Evolutionary conservation across 2,888 invertebrate genomes (phyloP).

Genomic region (Rotaria magnacalcarata): DNA sequence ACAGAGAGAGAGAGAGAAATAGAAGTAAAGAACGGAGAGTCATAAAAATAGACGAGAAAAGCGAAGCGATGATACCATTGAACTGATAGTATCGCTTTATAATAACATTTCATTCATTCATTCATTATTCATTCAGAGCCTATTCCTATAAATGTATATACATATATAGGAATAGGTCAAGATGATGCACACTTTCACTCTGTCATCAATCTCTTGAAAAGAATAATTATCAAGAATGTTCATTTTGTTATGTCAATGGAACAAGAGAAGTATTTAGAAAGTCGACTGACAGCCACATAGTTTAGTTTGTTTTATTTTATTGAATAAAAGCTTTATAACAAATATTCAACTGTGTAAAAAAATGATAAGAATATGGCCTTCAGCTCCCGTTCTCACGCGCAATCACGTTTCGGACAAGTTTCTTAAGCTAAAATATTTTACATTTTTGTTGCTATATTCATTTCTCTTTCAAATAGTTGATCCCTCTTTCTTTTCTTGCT

Average conservation of each 20-base stretch:
- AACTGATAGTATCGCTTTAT: background rate
- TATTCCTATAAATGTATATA: background rate
- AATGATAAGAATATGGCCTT: constrained; percentile 13
- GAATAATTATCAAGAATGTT: background rate
- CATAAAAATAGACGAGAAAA: background rate
- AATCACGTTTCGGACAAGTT: background rate
- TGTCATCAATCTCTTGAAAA: background rate
- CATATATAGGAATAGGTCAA: background rate
- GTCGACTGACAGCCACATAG: too few relatives aligned
- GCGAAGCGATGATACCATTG: background rate
- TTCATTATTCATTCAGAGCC: background rate
- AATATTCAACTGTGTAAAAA: background rate
- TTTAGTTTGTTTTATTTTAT: background rate
- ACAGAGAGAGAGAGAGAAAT: too few relatives aligned
- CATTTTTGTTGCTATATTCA: background rate
- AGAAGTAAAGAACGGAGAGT: background rate
- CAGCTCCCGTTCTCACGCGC: background rate
- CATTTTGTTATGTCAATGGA: background rate
- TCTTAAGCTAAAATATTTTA: background rate
- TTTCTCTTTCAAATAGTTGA: background rate
- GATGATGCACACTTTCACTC: background rate
- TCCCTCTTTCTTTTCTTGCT: background rate
- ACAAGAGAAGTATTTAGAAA: background rate
- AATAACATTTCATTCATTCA: background rate
- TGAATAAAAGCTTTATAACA: background rate